Percentiles rank a stretch among this genome's conserved stretches.
These are phyloP conservation scores for Fulmarus glacialis DNA, from an alignment of 2,113 vertebrate species.

Conservation along the genomic window DNA sequence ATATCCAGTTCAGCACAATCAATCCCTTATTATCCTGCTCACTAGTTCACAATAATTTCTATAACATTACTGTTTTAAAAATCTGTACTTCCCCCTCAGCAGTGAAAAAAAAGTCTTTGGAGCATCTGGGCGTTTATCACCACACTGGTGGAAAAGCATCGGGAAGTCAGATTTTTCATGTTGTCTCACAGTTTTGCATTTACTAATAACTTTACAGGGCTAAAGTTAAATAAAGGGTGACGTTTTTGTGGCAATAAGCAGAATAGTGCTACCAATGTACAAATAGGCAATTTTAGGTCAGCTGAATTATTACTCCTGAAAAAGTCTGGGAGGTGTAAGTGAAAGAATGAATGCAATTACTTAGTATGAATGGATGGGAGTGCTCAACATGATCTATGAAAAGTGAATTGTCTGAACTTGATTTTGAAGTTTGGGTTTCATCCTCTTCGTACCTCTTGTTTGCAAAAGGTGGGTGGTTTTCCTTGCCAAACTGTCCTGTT, in stretches of 20 bases:
- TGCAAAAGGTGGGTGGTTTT: background rate
- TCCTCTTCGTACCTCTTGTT: background rate
- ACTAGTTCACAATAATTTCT: background rate
- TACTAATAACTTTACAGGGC: background rate
- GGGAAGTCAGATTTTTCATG: background rate
- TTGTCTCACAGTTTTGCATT: background rate
- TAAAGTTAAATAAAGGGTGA: background rate
- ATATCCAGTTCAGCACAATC: background rate
- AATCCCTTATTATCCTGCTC: background rate
- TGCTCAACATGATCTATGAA: background rate
- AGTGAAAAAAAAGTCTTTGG: background rate
- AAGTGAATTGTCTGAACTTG: background rate
- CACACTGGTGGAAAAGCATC: background rate
- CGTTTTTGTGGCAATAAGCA: background rate
- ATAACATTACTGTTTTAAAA: rapidly evolving
- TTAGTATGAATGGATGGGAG: background rate
- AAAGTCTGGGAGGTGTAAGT: background rate
- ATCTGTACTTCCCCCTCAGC: background rate
- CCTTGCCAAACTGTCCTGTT: background rate
- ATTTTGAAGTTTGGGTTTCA: background rate
- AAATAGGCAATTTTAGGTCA: background rate
- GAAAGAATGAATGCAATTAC: background rate
- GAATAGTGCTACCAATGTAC: background rate
- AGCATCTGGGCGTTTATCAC: background rate
- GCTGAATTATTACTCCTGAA: background rate